A percentile compares a stretch with the other conserved stretches of the same genome.
These are phyloP conservation scores for Acanthoscelides obtectus DNA, from an alignment of 2,888 invertebrate genomes.

Conservation along the genomic window DNA sequence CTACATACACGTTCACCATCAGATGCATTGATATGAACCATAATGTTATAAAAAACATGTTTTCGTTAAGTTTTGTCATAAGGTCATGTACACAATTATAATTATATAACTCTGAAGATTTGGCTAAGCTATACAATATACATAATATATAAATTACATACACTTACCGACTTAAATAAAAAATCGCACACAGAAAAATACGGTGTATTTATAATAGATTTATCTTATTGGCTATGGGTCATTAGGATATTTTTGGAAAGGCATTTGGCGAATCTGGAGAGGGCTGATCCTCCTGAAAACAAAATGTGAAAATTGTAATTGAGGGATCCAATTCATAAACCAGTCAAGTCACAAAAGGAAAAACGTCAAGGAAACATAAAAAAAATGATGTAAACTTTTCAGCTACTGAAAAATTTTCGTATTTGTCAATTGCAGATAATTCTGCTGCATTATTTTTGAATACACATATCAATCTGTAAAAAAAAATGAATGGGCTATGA, in stretches of 20 bases:
- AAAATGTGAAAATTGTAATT: neutral
- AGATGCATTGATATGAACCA: neutral
- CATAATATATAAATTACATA: neutral
- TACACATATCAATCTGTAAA: too few species aligned
- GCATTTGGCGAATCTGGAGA: conserved; percentile 44
- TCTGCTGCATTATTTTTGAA: neutral
- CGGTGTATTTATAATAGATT: neutral
- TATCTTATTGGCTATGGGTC: neutral
- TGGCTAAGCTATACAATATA: neutral
- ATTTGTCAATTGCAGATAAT: too few species aligned
- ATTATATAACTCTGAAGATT: too few species aligned
- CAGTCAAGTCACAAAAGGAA: too few species aligned
- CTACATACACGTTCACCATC: neutral
- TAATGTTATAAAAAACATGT: neutral
- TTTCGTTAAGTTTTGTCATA: neutral
- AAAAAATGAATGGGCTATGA: too few species aligned
- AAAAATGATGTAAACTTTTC: too few species aligned
- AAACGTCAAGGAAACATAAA: neutral
- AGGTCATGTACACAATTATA: neutral
- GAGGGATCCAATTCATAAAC: neutral
- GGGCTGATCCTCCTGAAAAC: conserved; percentile 40
- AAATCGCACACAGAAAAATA: neutral
- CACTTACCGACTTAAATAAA: neutral
- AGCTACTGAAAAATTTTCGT: too few species aligned
- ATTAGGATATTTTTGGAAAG: conserved; percentile 42